phyloP scores from a whole-genome alignment of 2,113 vertebrate genomes.

The Pterophyllum scalare region DNA sequence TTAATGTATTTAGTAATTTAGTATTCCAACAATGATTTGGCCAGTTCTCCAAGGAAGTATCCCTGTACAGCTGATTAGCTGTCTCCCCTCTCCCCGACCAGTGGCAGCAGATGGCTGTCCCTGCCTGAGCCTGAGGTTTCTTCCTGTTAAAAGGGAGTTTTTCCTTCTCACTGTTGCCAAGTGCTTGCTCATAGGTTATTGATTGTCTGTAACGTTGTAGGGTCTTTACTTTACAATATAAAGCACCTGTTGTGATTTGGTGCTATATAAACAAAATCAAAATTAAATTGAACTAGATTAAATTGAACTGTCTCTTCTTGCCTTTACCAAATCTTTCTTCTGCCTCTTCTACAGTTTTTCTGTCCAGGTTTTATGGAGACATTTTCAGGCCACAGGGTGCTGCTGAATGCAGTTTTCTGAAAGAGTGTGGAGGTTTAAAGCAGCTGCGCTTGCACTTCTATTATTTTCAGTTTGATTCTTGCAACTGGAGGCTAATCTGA shows the following conservation, averaged over 20 bases:
- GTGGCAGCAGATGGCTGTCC: no score
- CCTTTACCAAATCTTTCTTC: not conserved
- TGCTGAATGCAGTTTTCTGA: not conserved
- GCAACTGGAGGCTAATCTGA: constrained; percentile 14
- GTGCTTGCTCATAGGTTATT: no score
- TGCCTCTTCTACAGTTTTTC: not conserved
- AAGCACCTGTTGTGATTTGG: no score
- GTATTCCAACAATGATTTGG: not conserved
- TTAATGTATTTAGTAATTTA: not conserved
- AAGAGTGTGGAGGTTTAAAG: not conserved
- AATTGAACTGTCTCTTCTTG: not conserved
- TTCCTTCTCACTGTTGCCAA: no score
- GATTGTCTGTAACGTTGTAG: no score
- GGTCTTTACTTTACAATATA: no score
- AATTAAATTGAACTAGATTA: no score
- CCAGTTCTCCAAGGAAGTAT: not conserved
- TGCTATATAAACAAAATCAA: no score
- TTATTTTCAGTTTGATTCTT: constrained; percentile 22
- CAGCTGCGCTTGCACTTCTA: constrained; percentile 6
- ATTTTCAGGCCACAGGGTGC: not conserved
- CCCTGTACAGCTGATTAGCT: not conserved
- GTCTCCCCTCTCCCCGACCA: not conserved
- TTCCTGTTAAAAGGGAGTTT: no score
- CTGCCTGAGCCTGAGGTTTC: no score
- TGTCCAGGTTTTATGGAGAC: not conserved